Percentiles rank a stretch among this genome's conserved stretches.
phyloP scores from a whole-genome alignment of 92 coral and sea anemone species.

The Palythoa heliodiscus region DNA sequence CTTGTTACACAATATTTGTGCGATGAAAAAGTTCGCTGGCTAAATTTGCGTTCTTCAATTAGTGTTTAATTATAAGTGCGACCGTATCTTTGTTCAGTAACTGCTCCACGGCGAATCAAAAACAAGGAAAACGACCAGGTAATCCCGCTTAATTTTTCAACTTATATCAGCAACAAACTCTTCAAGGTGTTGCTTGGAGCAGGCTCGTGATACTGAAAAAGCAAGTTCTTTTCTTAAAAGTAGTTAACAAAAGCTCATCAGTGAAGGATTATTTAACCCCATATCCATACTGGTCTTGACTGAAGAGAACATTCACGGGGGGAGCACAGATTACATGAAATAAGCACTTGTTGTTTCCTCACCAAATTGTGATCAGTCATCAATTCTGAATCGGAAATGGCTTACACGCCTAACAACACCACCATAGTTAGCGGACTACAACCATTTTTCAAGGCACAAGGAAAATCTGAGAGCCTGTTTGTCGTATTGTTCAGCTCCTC shows the following conservation, averaged over 20 bases:
- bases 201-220: background rate
- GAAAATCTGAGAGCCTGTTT: slow-evolving; percentile 50
- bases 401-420: background rate
- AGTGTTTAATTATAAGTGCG: background rate
- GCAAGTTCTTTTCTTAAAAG: background rate
- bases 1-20: background rate
- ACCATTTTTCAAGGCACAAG: slow-evolving; percentile 6
- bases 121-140: background rate
- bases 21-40: background rate
- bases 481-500: slow-evolving; percentile 64
- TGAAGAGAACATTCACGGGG: background rate
- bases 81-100: background rate
- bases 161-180: background rate
- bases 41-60: background rate
- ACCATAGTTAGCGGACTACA: background rate
- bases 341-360: background rate
- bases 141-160: slow-evolving; percentile 24
- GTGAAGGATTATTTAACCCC: background rate
- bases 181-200: slow-evolving; percentile 5
- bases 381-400: slow-evolving; percentile 11
- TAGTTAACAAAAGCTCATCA: background rate
- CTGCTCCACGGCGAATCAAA: slow-evolving; percentile 8
- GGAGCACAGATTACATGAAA: background rate
- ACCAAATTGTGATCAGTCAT: background rate
- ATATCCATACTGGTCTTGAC: background rate